Evolutionary conservation across 2,113 vertebrate genomes (phyloP).

Genomic region (Megaceryle torquata): DNA sequence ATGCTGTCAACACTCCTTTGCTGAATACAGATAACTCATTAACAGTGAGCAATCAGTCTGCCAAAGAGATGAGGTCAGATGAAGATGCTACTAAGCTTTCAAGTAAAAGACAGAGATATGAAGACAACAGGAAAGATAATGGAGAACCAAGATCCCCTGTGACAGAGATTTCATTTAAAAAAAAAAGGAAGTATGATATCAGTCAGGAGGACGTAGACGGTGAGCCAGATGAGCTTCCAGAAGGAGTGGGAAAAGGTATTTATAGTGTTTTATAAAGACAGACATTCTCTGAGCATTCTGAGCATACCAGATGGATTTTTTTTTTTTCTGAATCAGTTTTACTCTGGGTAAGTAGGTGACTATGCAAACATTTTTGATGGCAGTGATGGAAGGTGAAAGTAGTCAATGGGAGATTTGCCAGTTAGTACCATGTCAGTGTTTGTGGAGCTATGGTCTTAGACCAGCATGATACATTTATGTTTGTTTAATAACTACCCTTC

Average conservation of each 20-base stretch:
- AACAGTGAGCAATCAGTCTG: background rate
- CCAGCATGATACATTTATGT: background rate
- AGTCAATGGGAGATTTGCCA: background rate
- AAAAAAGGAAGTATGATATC: conserved; percentile 68
- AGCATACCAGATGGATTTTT: background rate
- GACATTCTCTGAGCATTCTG: background rate
- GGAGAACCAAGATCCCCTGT: conserved; percentile 18
- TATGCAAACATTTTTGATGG: background rate
- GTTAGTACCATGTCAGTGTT: background rate
- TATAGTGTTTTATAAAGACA: background rate
- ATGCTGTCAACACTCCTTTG: background rate
- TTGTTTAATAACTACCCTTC: background rate
- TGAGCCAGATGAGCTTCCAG: conserved; percentile 83
- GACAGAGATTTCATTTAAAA: conserved; percentile 74
- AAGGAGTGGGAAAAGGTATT: conserved; percentile 84
- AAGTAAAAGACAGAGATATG: conserved; percentile 74
- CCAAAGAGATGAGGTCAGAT: conserved; percentile 43
- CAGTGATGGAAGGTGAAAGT: background rate
- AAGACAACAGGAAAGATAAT: conserved; percentile 7
- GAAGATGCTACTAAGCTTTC: conserved; percentile 43
- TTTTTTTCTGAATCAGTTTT: background rate
- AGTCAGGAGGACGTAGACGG: conserved; percentile 43
- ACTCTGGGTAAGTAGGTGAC: background rate
- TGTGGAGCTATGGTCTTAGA: background rate
- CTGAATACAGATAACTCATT: background rate